These are phyloP conservation scores for Tenthredo amoena DNA, from an alignment of 2,888 invertebrate species.

Conservation along the genomic window DNA sequence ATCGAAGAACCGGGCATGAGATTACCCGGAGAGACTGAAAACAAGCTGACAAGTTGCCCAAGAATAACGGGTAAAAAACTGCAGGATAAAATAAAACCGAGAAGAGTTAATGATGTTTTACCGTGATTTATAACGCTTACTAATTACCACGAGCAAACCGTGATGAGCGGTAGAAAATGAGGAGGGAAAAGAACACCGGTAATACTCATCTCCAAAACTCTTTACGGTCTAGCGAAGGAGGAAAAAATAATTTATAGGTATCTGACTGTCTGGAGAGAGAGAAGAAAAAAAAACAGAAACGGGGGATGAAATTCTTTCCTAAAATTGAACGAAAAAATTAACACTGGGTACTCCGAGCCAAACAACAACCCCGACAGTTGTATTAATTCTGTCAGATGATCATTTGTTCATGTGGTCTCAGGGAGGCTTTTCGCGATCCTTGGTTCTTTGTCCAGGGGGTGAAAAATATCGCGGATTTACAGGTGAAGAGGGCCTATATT, in stretches of 20 bases:
- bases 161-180: not conserved
- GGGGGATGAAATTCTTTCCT: not conserved
- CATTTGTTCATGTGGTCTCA: slow-evolving; percentile 57
- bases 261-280: not conserved
- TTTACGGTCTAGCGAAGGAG: not conserved
- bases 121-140: slow-evolving; percentile 31
- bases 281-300: not conserved
- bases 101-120: slow-evolving; percentile 46
- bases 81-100: not conserved
- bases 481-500: slow-evolving; percentile 58
- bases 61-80: not conserved
- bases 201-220: not conserved
- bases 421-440: not conserved
- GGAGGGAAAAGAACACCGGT: not conserved
- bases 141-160: slow-evolving; percentile 19
- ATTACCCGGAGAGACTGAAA: not conserved
- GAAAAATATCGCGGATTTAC: slow-evolving; percentile 18
- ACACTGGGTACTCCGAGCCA: not conserved
- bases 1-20: not conserved
- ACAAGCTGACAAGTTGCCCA: slow-evolving; percentile 37
- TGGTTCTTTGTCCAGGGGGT: not conserved
- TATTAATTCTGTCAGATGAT: slow-evolving; percentile 66
- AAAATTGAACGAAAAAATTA: not conserved
- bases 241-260: not conserved
- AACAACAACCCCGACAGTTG: slow-evolving; percentile 27